Percentiles rank a stretch among this genome's conserved stretches.
phyloP scores from a whole-genome alignment of 2,113 vertebrate genomes.

The Planiliza haematocheilus region DNA sequence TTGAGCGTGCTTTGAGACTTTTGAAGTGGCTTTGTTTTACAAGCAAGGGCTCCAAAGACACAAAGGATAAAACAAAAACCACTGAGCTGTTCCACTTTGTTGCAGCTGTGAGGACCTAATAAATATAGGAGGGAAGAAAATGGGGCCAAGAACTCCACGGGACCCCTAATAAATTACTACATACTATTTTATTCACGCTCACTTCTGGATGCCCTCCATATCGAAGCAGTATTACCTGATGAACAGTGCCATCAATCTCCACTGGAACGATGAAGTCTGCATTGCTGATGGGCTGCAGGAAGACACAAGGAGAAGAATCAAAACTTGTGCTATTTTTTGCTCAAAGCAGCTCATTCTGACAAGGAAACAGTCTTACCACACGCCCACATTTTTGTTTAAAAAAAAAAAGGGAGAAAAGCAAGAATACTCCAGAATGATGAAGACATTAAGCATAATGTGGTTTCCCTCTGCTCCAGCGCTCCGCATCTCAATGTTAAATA shows the following conservation, averaged over 20 bases:
- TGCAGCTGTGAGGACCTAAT: conserved; percentile 29
- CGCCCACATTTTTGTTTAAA: background rate
- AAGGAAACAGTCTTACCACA: conserved; percentile 11
- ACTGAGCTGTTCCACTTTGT: conserved; percentile 20
- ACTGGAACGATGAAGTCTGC: conserved; percentile 75
- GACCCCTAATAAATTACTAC: conserved; percentile 36
- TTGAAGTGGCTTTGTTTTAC: conserved; percentile 13
- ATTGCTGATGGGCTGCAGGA: conserved; percentile 71
- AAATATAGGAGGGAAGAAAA: conserved; percentile 26
- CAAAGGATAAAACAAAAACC: conserved; percentile 22
- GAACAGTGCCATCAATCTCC: conserved; percentile 78
- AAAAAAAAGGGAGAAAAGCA: conserved; percentile 16
- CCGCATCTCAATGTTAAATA: conserved; percentile 51
- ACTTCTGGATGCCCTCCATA: conserved; percentile 11
- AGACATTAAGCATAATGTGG: conserved; percentile 46
- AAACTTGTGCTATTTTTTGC: conserved; percentile 9
- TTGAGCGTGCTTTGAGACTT: conserved; percentile 9
- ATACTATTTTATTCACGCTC: conserved; percentile 35
- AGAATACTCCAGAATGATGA: conserved; percentile 32
- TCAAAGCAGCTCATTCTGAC: conserved; percentile 27
- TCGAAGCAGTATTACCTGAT: conserved; percentile 65
- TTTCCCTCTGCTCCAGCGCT: conserved; percentile 48
- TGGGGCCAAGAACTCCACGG: background rate
- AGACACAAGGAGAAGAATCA: conserved; percentile 19
- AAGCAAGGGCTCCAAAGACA: conserved; percentile 8